Evolutionary conservation across 2,113 vertebrate genomes (phyloP), one percentile per base, ranked within the genome.

Genomic region (Etheostoma cragini): DNA sequence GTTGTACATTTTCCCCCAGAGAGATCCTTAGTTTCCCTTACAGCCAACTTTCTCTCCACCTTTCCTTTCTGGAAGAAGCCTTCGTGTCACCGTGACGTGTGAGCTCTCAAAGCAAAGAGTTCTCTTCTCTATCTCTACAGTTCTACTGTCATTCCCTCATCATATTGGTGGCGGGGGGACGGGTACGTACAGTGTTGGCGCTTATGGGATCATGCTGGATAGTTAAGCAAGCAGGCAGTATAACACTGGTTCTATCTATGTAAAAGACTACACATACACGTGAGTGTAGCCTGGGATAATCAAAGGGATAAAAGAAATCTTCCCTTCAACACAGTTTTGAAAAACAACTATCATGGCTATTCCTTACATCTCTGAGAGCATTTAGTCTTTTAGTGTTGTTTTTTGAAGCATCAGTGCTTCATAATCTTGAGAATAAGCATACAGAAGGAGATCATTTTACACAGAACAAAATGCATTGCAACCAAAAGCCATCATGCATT

Each of bases 161-260:
- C 79, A n/a, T 84, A 46, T 35, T 83, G 82, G 33, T 58, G 72
- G 11, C 78, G 89, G 89, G 88, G 88, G 91, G 88, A 84, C 66
- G 90, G 86, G 83, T 61, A 38, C 2, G 21, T 89, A 90, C 84
- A 87, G 81, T 89, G 90, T 76, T 70, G 78, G 85, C 82, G 80
- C 82, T 76, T 81, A 85, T 85, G 86, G 91, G 90, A 94, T 72
- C 80, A 63, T 78, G 82, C 88, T 74, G 53, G 77, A 65, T 76
- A 89, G 84, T 72, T 50, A 49, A 85, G 82, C 8, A 24, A 75
- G 74, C 72, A 84, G 56, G 72, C 63, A 74, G 76, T 76, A n/a
- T 78, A 63, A 57, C 45, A 38, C 76, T 76, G 42, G 66, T 74
- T 58, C 62, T 69, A 58, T 76, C 46, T 56, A 49, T 75, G 56